Base-by-base conservation (phyloP, 2,113 vertebrate genomes). In the Ptyas mucosa region DNA sequence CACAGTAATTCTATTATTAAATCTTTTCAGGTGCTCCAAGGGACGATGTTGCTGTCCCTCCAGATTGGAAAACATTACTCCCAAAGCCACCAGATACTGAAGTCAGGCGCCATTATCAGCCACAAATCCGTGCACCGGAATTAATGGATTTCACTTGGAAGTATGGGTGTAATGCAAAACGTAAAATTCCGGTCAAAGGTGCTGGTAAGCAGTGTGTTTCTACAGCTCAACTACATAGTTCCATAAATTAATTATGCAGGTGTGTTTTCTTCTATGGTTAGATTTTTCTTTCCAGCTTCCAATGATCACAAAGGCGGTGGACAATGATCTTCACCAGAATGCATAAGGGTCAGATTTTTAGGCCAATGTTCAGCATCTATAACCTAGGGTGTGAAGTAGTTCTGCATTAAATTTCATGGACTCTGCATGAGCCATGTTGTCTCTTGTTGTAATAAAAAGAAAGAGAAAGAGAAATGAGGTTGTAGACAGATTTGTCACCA, bases 61-160 rank as follows among this genome's bases (percentile, higher is more conserved):
- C 91, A 46, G 95, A 97, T 81, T 92, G 81, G 93, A 97, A 95
- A 94, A 93, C 20, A 2, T 90, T 91, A 18, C 88, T 96, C 29
- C 94, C 95, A 0, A 90, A 85, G 15, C 95, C 94, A 26, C 75
- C 93, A 52, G 94, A 97, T 57, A 98, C 98, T 8, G 98, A 98
- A 93, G 98, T 96, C 96, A 97, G 96, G 88, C 91, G 91, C 75
- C 98, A 96, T 95, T 98, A 97, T 89, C 92, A 93, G 90, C 87
- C 96, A 61, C 98, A 97, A 58, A 93, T 94, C 49, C 94, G 95
- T 91, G 96, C 94, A 90, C 95, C 96, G 15, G 97, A 98, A 75
- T 88, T 98, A 43, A 92, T 94, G 87, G 94, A 94, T 69, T 97
- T 96, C 75, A 96, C 90, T 58, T 94, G 94, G 89, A 97, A 93